Percentiles rank a stretch among this genome's conserved stretches.
These are phyloP conservation scores for Fabriciana adippe DNA, from an alignment of 2,888 invertebrate species.

Conservation along the genomic window DNA sequence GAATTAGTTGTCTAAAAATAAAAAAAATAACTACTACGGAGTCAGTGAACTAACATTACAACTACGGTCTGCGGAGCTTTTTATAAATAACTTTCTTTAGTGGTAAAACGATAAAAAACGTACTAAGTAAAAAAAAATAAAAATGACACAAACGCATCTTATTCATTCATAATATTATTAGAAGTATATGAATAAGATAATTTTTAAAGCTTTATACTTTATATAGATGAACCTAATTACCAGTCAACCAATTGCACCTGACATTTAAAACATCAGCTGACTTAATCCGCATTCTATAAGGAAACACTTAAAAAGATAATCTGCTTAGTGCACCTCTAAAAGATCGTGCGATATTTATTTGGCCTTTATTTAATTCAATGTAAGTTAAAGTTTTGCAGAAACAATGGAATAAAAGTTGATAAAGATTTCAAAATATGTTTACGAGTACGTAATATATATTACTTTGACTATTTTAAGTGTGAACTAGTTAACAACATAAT, in stretches of 20 bases:
- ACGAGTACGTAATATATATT: background rate
- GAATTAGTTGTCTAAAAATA: no score
- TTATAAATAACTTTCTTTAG: no score
- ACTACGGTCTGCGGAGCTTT: no score
- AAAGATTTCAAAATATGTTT: background rate
- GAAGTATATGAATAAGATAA: background rate
- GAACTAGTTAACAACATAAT: slow-evolving; percentile 2
- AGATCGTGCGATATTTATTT: slow-evolving; percentile 4
- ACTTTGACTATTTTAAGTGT: background rate
- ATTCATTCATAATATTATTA: no score
- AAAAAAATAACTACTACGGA: no score
- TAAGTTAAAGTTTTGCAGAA: background rate
- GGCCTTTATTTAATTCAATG: slow-evolving; percentile 10
- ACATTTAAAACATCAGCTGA: slow-evolving; percentile 36
- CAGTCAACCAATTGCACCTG: slow-evolving; percentile 27
- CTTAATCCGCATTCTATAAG: slow-evolving; percentile 15
- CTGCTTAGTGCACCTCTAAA: slow-evolving; percentile 1
- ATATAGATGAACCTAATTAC: slow-evolving; percentile 4
- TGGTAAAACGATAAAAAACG: no score
- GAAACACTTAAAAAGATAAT: slow-evolving; percentile 25
- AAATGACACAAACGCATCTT: no score
- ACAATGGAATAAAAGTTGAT: background rate
- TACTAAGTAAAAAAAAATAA: no score
- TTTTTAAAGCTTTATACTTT: background rate
- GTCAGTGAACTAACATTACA: no score